Percentiles rank a stretch among this genome's conserved stretches.
Evolutionary conservation across 2,888 invertebrate genomes (phyloP).

Genomic region (Rhaphigaster nebulosa): DNA sequence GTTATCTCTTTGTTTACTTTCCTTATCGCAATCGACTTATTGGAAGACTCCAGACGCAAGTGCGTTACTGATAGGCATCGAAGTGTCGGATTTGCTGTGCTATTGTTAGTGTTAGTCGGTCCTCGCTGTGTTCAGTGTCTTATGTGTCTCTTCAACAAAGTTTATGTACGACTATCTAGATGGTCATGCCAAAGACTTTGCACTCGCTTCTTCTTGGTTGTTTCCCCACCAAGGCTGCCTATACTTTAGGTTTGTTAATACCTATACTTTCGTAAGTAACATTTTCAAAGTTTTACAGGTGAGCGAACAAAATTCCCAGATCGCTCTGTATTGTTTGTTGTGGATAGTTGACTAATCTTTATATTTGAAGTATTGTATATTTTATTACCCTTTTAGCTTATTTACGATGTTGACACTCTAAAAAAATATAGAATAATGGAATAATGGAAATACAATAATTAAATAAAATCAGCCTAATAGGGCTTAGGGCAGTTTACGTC

Average conservation of each 20-base stretch:
- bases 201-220: conserved; percentile 23
- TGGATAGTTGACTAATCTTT: too few relatives aligned
- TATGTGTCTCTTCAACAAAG: neutral
- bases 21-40: conserved; percentile 13
- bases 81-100: neutral
- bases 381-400: too few relatives aligned
- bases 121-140: neutral
- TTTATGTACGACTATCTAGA: neutral
- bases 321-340: neutral
- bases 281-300: too few relatives aligned
- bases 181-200: conserved; percentile 6
- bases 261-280: neutral
- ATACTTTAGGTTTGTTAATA: neutral
- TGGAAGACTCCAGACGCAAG: conserved; percentile 12
- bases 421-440: too few relatives aligned
- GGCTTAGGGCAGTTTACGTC: too few relatives aligned
- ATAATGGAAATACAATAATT: too few relatives aligned
- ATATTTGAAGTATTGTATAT: too few relatives aligned
- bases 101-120: neutral
- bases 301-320: too few relatives aligned
- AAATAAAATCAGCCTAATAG: too few relatives aligned
- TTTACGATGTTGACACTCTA: too few relatives aligned
- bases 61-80: conserved; percentile 16
- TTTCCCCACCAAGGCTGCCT: conserved; percentile 11
- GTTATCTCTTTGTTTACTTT: conserved; percentile 45